Evolutionary conservation across 2,888 invertebrate genomes (phyloP).

Genomic region (Hirtodrosophila duncani): DNA sequence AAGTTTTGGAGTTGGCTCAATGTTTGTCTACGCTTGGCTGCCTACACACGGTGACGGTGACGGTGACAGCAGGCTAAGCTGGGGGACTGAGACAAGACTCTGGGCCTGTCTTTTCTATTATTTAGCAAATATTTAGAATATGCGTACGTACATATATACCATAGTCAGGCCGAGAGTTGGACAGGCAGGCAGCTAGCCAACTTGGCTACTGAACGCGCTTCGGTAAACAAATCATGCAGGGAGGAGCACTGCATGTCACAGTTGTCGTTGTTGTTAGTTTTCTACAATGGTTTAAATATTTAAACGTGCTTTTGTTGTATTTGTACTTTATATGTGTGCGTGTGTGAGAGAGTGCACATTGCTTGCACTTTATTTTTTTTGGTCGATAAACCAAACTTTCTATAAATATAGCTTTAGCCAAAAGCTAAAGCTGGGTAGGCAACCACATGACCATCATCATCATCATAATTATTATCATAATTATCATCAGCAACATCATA

Average conservation of each 20-base stretch:
- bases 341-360: slow-evolving; percentile 34
- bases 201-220: slow-evolving; percentile 66
- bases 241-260: slow-evolving; percentile 24
- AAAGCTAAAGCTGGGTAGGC: slow-evolving; percentile 11
- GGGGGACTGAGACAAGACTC: slow-evolving; percentile 34
- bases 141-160: slow-evolving; percentile 50
- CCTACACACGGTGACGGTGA: slow-evolving; percentile 34
- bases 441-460: slow-evolving; percentile 24
- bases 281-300: slow-evolving; percentile 58
- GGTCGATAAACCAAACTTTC: slow-evolving; percentile 52
- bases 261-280: slow-evolving; percentile 11
- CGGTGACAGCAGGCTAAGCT: too few relatives aligned
- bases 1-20: slow-evolving; percentile 22
- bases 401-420: slow-evolving; percentile 53
- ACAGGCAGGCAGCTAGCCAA: slow-evolving; percentile 28
- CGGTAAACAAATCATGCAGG: slow-evolving; percentile 60
- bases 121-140: slow-evolving; percentile 72
- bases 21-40: slow-evolving; percentile 50
- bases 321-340: slow-evolving; percentile 19
- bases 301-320: slow-evolving; percentile 61
- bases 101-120: slow-evolving; percentile 56
- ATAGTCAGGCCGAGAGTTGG: neutral
- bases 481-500: slow-evolving; percentile 26
- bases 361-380: slow-evolving; percentile 39
- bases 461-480: slow-evolving; percentile 28